Conservation (phyloP, 2,888 invertebrate genomes). For the Yponomeuta plumbellus region DNA sequence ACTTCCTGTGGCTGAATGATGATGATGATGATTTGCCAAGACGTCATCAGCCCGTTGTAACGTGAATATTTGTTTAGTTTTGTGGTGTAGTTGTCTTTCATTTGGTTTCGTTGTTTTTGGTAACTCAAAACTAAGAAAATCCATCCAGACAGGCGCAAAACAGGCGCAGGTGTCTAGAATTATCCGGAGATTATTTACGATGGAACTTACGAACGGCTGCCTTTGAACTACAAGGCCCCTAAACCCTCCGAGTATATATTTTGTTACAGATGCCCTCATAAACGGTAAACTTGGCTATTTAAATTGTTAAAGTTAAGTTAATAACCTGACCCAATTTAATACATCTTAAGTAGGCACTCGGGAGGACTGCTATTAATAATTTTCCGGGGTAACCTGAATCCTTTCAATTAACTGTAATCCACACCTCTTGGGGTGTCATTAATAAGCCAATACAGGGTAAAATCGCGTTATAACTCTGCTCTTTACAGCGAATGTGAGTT, state of each 20-base stretch:
- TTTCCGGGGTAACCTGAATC: neutral
- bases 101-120: neutral
- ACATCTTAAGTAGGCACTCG: neutral
- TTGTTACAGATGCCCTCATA: neutral
- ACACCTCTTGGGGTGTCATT: constrained; percentile 37
- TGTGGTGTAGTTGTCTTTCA: no score
- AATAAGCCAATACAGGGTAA: constrained; percentile 27
- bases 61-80: no score
- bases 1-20: no score
- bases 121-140: neutral
- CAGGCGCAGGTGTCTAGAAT: constrained; percentile 39
- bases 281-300: neutral
- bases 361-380: neutral
- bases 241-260: neutral
- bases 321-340: constrained; percentile 1
- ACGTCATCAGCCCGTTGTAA: no score
- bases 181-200: constrained; percentile 43
- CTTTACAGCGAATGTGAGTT: constrained; percentile 7
- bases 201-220: constrained; percentile 35
- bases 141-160: neutral
- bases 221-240: neutral
- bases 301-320: neutral
- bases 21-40: no score
- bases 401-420: constrained; percentile 25
- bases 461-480: neutral